These are phyloP conservation scores for Setophaga kirtlandii DNA, from an alignment of 2,113 vertebrate genomes.

Conservation along the genomic window DNA sequence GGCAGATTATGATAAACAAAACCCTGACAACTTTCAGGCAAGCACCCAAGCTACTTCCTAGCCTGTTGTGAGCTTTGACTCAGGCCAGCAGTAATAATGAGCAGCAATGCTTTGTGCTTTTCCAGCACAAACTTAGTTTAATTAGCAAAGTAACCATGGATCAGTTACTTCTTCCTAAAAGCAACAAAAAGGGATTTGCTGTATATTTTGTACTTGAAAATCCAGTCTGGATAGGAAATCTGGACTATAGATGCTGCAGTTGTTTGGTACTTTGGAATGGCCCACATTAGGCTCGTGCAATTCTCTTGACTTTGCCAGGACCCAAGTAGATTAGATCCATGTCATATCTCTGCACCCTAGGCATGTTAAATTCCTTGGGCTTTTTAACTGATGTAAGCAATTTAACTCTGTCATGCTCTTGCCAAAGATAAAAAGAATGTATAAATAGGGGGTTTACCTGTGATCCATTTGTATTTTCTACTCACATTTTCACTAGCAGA, in stretches of 20 bases:
- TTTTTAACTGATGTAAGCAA: neutral
- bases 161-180: neutral
- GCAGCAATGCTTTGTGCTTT: neutral
- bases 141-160: neutral
- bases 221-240: neutral
- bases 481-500: neutral
- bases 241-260: accelerated
- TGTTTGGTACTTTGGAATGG: neutral
- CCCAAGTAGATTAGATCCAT: neutral
- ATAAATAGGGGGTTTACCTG: neutral
- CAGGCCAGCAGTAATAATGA: neutral
- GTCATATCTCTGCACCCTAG: neutral
- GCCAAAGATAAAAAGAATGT: neutral
- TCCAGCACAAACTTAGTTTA: neutral
- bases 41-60: neutral
- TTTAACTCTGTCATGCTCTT: neutral
- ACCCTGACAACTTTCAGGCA: neutral
- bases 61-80: neutral
- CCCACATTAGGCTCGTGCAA: accelerated
- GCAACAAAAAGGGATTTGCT: neutral
- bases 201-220: neutral
- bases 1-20: neutral
- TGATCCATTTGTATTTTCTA: neutral
- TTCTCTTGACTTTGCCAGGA: neutral
- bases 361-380: neutral